Base-by-base conservation (phyloP, 2,113 vertebrate species). In the Phaethornis superciliosus region DNA sequence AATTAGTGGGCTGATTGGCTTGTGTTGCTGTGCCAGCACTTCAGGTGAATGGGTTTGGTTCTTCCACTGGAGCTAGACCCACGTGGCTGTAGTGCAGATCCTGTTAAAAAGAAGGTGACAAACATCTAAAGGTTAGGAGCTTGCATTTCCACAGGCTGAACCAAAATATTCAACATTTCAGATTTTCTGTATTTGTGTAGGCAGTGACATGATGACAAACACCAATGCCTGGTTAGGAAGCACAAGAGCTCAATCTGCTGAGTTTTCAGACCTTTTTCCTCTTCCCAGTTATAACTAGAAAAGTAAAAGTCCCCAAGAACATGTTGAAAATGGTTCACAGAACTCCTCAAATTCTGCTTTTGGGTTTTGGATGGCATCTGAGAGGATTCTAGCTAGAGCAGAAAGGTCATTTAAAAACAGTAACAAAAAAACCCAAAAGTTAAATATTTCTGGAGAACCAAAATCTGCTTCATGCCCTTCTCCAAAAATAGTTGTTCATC, bases 21-120 rank as follows among this genome's bases (percentile, higher is more conserved):
- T 79, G 24, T 52, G 27, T 56, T 37, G 5, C 37, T 58, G 37
- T 74, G 33, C 44, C 75, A 60, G 7, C 8, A 33, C n/a, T 84
- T 64, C 6, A 60, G 37, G 44, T 11, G 60, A 64, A 79, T 46
- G 42, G 1, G 0, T 22, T 76, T n/a, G 10, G 79, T 94, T 89
- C 40, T 76, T 65, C 28, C 7, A 0, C 37, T 42, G 49, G 30
- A 79, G 28, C 40, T 62, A 27, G 27, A 69, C 9, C 12, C 30
- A 20, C 23, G 19, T 1, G 63, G 19, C 24, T 80, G 4, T 42
- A n/a, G 1, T 92, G 52, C 28, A 78, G 82, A n/a, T 88, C 16
- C 2, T 8, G 19, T 40, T 47, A 65, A 49, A 2, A 2, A 1
- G 32, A 42, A 52, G 28, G 9, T 1, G 4, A 22, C 10, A 72